Conservation (phyloP, 2,888 invertebrate species). For the Entomobrya multifasciata region DNA sequence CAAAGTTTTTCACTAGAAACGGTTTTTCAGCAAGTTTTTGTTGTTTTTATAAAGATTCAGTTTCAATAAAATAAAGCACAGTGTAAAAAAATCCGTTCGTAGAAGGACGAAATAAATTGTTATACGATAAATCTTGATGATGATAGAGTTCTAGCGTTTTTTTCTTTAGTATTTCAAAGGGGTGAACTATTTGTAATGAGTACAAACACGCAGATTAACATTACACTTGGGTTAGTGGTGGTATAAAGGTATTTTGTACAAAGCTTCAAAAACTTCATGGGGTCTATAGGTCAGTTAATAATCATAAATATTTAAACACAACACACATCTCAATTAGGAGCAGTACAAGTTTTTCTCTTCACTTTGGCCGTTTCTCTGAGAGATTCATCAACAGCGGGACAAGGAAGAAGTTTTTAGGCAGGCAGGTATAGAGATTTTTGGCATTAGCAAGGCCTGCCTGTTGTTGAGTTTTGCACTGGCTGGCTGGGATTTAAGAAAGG, state of each 20-base stretch:
- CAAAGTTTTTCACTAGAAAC: slow-evolving; percentile 22
- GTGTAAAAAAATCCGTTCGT: slow-evolving; percentile 22
- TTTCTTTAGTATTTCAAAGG: neutral
- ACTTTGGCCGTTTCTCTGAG: neutral
- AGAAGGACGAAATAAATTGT: slow-evolving; percentile 28
- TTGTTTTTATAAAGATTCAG: neutral
- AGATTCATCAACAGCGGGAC: neutral
- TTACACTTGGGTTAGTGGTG: no score
- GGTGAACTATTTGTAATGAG: slow-evolving; percentile 45
- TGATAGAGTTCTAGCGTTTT: neutral
- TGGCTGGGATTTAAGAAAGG: neutral
- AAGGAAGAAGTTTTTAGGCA: slow-evolving; percentile 1
- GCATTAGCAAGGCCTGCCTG: slow-evolving; percentile 25
- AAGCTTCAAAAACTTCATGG: no score
- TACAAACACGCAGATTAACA: neutral
- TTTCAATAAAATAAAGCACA: no score
- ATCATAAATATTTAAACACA: slow-evolving; percentile 71
- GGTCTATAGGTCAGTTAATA: slow-evolving; percentile 70
- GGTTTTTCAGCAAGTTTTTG: slow-evolving; percentile 37
- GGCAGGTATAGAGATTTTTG: neutral
- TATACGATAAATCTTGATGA: neutral
- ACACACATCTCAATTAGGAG: slow-evolving; percentile 70
- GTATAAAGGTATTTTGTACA: no score
- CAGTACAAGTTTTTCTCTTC: slow-evolving; percentile 47
- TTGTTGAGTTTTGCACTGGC: neutral